Base-by-base conservation (phyloP, 2,888 invertebrate species). In the Acheta domesticus region DNA sequence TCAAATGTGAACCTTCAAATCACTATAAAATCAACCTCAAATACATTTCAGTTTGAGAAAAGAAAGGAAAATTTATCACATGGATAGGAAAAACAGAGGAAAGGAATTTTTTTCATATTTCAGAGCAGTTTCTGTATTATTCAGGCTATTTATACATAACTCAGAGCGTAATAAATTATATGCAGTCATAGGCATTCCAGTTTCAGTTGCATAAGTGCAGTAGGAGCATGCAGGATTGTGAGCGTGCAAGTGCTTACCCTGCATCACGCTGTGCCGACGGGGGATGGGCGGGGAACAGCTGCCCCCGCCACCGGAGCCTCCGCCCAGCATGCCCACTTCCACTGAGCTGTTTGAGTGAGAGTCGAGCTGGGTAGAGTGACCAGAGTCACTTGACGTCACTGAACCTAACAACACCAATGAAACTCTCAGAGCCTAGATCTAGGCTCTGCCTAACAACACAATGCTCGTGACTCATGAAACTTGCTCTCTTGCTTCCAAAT, bases 351-450 rank as follows among this genome's bases (percentile, higher is more conserved):
- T 90, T 84, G 90, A 90, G 86, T 90, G 90, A 84, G 89, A 89
- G 86, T 90, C 91, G 84, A 90, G 88, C 86, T 93, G 93, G 80
- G 94, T 94, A 84, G 94, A 94, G 88, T 95, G 95, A 85, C 95
- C 95, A 86, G 95, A 95, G 89, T 95, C 96, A 88, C 95, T 96
- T 85, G 96, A 96, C 84, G 96, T 96, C 85, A 95, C 94, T 84
- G 96, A 96, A 87, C 95, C 95, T 91, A 87, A 20, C 80, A 80
- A 80, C 48, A 48, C 77, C 77, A 77, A 20, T 49, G 23, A 75
- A 16, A 21, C 8, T 62, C 62, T 62, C 62, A 62, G 16, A 62
- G 62, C 62, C 36, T 62, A 62, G n/a, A 19, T 62, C n/a, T 12
- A 12, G 62, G 62, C 62, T 62, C 62, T 19, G 62, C n/a, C 62